Conservation (phyloP, 2,888 invertebrate species). For the Leptinotarsa rubiginosa region DNA sequence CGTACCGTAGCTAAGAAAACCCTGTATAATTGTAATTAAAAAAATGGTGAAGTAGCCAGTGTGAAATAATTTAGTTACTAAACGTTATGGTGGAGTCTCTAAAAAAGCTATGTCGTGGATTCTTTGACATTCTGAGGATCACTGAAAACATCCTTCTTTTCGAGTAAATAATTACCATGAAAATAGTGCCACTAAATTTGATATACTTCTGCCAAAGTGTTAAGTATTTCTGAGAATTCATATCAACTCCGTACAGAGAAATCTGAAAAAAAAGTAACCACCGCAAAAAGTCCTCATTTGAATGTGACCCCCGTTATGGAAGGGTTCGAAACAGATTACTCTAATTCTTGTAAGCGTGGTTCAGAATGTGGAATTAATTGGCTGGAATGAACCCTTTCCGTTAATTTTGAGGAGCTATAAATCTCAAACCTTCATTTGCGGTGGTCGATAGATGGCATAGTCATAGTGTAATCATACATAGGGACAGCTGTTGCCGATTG, state of each 20-base stretch:
- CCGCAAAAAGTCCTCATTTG: slow-evolving; percentile 19
- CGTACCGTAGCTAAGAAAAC: too few species aligned
- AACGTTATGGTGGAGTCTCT: too few species aligned
- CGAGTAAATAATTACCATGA: too few species aligned
- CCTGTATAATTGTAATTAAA: too few species aligned
- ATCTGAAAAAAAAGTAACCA: slow-evolving; percentile 17
- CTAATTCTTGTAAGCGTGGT: slow-evolving; percentile 51
- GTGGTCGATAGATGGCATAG: slow-evolving; percentile 60
- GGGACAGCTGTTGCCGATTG: slow-evolving; percentile 61
- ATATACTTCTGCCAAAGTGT: too few species aligned
- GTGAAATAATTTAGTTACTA: too few species aligned
- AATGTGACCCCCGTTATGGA: slow-evolving; percentile 29
- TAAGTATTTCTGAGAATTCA: too few species aligned
- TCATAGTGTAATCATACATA: slow-evolving; percentile 59
- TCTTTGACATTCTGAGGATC: too few species aligned
- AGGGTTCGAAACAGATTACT: slow-evolving; percentile 41
- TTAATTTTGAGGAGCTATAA: slow-evolving; percentile 66
- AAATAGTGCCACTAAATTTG: too few species aligned
- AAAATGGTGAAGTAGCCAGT: too few species aligned
- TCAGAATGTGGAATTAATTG: slow-evolving; percentile 64
- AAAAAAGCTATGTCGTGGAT: too few species aligned
- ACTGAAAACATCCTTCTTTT: too few species aligned
- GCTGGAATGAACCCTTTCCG: slow-evolving; percentile 66
- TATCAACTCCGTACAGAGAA: not conserved
- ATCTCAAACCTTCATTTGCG: slow-evolving; percentile 65